A percentile compares a stretch with the other conserved stretches of the same genome.
phyloP scores from a whole-genome alignment of 2,888 invertebrate species.

The Phragmatobia fuliginosa region DNA sequence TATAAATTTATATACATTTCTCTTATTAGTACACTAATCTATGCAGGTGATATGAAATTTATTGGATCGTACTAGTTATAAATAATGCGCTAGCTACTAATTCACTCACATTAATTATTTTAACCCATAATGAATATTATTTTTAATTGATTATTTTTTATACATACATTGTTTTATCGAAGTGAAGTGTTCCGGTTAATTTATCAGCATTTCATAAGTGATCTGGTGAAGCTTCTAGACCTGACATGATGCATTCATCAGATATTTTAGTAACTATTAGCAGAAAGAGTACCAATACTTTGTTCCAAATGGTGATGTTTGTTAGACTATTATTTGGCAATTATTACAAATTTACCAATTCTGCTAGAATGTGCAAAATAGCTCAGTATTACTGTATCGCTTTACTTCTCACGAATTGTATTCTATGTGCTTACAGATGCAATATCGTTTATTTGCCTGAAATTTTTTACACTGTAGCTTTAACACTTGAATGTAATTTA shows the following conservation, averaged over 20 bases:
- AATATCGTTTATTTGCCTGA: too few species aligned
- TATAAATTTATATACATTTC: too few species aligned
- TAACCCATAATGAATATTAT: too few species aligned
- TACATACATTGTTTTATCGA: background rate
- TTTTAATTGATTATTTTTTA: background rate
- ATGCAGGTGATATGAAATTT: too few species aligned
- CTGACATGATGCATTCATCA: background rate
- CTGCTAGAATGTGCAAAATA: background rate
- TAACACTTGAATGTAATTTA: too few species aligned
- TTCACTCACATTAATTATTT: background rate
- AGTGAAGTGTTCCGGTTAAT: background rate
- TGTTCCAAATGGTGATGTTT: background rate
- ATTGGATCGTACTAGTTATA: too few species aligned
- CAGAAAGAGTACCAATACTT: background rate
- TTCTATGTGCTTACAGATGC: too few species aligned
- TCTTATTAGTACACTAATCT: too few species aligned
- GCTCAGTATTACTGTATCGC: background rate
- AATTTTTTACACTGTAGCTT: too few species aligned
- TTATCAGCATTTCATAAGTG: background rate
- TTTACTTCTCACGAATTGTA: background rate
- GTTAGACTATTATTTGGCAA: conserved; percentile 1
- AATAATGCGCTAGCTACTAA: background rate
- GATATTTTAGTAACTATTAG: background rate
- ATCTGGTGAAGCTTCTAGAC: background rate
- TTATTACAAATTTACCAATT: background rate